Percentiles rank a stretch among this genome's conserved stretches.
These are phyloP conservation scores for Coreius guichenoti DNA, from an alignment of 2,797 vertebrate genomes.

Conservation along the genomic window DNA sequence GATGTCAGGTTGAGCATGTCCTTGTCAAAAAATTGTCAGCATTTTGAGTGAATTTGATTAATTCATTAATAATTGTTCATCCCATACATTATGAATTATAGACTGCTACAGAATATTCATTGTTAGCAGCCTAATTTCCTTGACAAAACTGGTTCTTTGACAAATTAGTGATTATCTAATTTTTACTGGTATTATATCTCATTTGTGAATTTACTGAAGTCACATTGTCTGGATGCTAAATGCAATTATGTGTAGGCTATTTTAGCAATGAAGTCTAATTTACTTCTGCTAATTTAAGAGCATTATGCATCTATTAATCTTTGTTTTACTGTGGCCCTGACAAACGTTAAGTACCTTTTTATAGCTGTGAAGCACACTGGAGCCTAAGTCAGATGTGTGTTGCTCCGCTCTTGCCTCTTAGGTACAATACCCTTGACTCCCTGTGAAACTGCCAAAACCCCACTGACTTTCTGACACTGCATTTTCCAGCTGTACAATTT, in stretches of 20 bases:
- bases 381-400: constrained; percentile 21
- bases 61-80: neutral
- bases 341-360: constrained; percentile 26
- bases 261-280: neutral
- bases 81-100: neutral
- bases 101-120: neutral
- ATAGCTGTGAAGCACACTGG: neutral
- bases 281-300: constrained; percentile 21
- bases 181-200: neutral
- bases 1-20: too few species aligned
- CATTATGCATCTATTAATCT: constrained; percentile 36
- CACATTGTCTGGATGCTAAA: too few species aligned
- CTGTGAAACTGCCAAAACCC: constrained; percentile 6
- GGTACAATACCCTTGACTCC: neutral
- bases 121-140: neutral
- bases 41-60: neutral
- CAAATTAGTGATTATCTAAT: neutral
- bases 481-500: constrained; percentile 61
- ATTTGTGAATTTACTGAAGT: neutral
- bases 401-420: neutral
- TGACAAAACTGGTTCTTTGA: neutral
- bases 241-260: neutral
- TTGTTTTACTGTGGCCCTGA: constrained; percentile 18
- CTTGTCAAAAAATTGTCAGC: neutral
- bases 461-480: neutral